These are phyloP conservation scores for Drosophila bunnanda DNA, from an alignment of 2,888 invertebrate species.

Conservation along the genomic window DNA sequence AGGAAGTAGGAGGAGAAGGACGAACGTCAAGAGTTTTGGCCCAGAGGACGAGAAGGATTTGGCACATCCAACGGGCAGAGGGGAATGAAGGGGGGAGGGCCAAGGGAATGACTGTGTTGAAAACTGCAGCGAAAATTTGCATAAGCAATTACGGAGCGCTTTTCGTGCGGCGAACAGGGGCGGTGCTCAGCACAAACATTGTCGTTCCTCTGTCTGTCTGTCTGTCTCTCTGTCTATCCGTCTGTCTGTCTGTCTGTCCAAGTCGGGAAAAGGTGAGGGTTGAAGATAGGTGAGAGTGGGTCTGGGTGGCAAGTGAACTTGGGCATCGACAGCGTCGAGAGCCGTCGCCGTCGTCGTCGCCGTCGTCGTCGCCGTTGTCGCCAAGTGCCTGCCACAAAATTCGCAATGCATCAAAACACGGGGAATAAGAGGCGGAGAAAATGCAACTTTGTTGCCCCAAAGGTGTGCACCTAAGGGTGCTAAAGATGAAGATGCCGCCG, in stretches of 20 bases:
- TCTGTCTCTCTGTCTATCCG: neutral
- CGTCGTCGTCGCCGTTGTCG: constrained; percentile 16
- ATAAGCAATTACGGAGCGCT: constrained; percentile 75
- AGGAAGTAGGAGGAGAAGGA: neutral
- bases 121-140: constrained; percentile 70
- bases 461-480: constrained; percentile 26
- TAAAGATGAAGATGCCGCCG: constrained; percentile 17
- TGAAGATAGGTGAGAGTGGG: neutral
- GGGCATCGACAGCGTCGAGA: constrained; percentile 6
- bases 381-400: constrained; percentile 56
- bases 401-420: constrained; percentile 55
- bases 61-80: constrained; percentile 1
- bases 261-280: constrained; percentile 6
- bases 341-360: constrained; percentile 15
- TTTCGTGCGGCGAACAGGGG: constrained; percentile 32
- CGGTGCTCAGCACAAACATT: constrained; percentile 29
- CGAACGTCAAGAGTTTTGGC: constrained; percentile 15
- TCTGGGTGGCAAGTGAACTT: constrained; percentile 3
- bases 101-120: constrained; percentile 9
- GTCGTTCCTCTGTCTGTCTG: constrained; percentile 26
- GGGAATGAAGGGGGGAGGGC: neutral
- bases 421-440: constrained; percentile 18
- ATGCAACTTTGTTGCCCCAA: constrained; percentile 36
- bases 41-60: constrained; percentile 15
- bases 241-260: constrained; percentile 1